Evolutionary conservation across 2,888 invertebrate genomes (phyloP), one percentile per base, ranked within the genome.

Genomic region (Lobophora halterata): DNA sequence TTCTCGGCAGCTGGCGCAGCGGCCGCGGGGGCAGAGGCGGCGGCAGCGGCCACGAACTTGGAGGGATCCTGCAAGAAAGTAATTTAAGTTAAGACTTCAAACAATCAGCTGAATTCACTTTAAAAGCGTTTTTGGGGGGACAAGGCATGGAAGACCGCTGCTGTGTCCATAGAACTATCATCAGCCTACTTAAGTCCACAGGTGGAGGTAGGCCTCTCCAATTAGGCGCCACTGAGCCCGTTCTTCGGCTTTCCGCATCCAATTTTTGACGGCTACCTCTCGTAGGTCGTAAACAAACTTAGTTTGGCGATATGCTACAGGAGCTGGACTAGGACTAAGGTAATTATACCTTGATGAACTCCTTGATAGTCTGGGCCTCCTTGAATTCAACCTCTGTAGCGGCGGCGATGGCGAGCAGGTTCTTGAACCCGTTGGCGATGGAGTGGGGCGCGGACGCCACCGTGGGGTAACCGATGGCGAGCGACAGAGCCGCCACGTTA

Each of bases 371-470:
- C 30, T 92, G 89, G 25, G 98, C 99, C 86, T 98, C 96, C 79
- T 95, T 93, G 90, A 99, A 99, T 49, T 95, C 94, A 52, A 98
- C 92, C 47, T 99, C 98, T 36, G 99, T 98, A 65, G 93, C 96
- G 38, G 98, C 97, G 64, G 99, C 99, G 68, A 99, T 89, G 53
- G 99, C 97, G 90, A 99, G 90, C 71, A 99, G 89, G 87, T 98
- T 98, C 91, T 97, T 98, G 93, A 99, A 97, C 52, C 98, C 99
- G 71, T 98, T 97, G 85, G 95, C 95, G 70, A 99, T 92, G 83
- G 97, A 97, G 90, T 99, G 99, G 39, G 99, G 98, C 25, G 93
- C 98, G 31, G 99, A 99, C 23, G 98, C 99, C 54, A 97, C 87
- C 7, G 98, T 99, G 49, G 99, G 99, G 88, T 99, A 99, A 48